A percentile compares a stretch with the other conserved stretches of the same genome.
These are phyloP conservation scores for Neoniphon sammara DNA, from an alignment of 2,797 vertebrate species.

Conservation along the genomic window DNA sequence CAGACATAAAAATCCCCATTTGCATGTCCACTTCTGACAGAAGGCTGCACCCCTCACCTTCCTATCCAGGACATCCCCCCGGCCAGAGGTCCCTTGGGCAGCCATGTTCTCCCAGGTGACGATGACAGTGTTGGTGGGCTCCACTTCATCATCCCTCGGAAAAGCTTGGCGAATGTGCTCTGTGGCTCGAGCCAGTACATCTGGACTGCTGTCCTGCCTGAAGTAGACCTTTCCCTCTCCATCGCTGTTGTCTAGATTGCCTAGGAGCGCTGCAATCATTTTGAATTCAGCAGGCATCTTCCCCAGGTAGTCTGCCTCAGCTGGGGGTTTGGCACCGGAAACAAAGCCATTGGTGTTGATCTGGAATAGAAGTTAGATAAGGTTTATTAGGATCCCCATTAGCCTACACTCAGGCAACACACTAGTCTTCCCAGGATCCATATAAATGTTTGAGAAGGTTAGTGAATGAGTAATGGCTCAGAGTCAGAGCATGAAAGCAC, in stretches of 20 bases:
- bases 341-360: slow-evolving; percentile 92
- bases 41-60: slow-evolving; percentile 76
- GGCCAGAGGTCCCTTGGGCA: slow-evolving; percentile 65
- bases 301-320: slow-evolving; percentile 83
- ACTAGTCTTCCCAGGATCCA: not conserved
- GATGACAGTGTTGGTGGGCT: slow-evolving; percentile 80
- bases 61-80: slow-evolving; percentile 66
- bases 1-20: not conserved
- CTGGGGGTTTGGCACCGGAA: slow-evolving; percentile 77
- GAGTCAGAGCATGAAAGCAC: too few species aligned
- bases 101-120: slow-evolving; percentile 91
- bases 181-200: slow-evolving; percentile 71
- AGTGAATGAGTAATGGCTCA: too few species aligned
- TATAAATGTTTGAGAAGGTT: not conserved
- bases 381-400: not conserved
- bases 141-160: slow-evolving; percentile 72
- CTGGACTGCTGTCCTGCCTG: slow-evolving; percentile 83
- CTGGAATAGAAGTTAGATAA: slow-evolving; percentile 55
- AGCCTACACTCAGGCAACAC: not conserved
- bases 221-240: slow-evolving; percentile 86
- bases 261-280: slow-evolving; percentile 86
- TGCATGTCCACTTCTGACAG: not conserved
- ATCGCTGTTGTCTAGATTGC: slow-evolving; percentile 88
- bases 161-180: slow-evolving; percentile 84
- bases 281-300: slow-evolving; percentile 86